A percentile compares a stretch with the other conserved stretches of the same genome.
phyloP scores from a whole-genome alignment of 2,888 invertebrate genomes.

The Mystacides longicornis region DNA sequence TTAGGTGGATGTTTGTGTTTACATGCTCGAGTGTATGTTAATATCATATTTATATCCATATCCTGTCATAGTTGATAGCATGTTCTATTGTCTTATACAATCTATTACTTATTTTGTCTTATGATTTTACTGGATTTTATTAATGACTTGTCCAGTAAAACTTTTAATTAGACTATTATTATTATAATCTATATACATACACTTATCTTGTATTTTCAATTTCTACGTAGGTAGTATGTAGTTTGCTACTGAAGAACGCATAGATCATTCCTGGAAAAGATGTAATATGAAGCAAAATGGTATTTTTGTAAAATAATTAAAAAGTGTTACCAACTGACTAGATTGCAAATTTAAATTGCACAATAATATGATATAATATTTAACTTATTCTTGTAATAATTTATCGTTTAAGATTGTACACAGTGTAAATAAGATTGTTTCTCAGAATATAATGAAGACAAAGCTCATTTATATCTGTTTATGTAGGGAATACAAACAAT shows the following conservation, averaged over 20 bases:
- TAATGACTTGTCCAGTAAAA: not conserved
- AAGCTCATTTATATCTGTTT: constrained; percentile 21
- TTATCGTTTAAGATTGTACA: constrained; percentile 22
- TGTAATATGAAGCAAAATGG: constrained; percentile 21
- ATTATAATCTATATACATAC: not conserved
- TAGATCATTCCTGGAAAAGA: constrained; percentile 12
- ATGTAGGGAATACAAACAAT: constrained; percentile 17
- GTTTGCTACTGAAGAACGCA: not conserved
- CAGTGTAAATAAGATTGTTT: constrained; percentile 24
- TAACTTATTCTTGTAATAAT: constrained; percentile 14
- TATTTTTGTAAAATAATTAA: constrained; percentile 21
- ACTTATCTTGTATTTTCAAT: not conserved
- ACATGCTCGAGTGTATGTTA: not conserved
- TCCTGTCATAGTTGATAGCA: not conserved
- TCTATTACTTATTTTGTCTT: not conserved
- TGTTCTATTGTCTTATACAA: not conserved
- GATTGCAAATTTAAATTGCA: constrained; percentile 25
- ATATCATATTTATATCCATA: not conserved
- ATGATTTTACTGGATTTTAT: not conserved
- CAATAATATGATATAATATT: constrained; percentile 19
- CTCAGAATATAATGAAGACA: constrained; percentile 20
- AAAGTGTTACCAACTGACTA: constrained; percentile 17
- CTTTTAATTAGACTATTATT: not conserved
- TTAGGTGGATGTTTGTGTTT: not conserved
- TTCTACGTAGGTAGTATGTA: not conserved